Evolutionary conservation across 2,797 vertebrate species (phyloP).

Genomic region (Iguana delicatissima): DNA sequence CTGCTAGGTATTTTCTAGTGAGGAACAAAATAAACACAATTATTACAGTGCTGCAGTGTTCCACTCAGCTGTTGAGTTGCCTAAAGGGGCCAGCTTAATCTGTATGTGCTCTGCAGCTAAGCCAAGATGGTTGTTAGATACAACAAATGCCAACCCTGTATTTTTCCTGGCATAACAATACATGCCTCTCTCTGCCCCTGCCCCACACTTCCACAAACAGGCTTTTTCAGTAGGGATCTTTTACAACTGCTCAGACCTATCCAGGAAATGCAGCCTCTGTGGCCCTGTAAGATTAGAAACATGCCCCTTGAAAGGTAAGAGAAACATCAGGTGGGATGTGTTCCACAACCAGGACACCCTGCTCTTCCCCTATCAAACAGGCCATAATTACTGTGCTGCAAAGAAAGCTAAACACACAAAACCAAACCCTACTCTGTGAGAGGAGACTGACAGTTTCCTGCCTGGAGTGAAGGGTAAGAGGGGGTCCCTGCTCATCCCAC

Average conservation of each 20-base stretch:
- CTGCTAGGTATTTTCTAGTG: conserved; percentile 31
- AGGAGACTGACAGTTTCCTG: background rate
- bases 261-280: conserved; percentile 1
- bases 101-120: conserved; percentile 5
- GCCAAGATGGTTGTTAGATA: conserved; percentile 8
- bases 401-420: conserved; percentile 15
- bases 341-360: background rate
- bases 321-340: background rate
- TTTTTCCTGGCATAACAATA: conserved; percentile 6
- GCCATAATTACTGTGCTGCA: background rate
- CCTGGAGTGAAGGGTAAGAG: background rate
- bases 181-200: no score
- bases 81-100: conserved; percentile 20
- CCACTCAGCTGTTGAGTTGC: conserved; percentile 2
- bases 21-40: conserved; percentile 42
- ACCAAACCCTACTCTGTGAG: background rate
- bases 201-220: background rate
- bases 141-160: conserved; percentile 4
- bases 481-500: background rate
- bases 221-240: background rate
- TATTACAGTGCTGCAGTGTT: background rate
- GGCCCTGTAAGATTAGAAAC: background rate
- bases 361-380: background rate
- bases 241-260: conserved; percentile 1
- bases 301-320: background rate